Base-by-base conservation (phyloP, 2,888 invertebrate species). In the Coelogynopora nodosa region DNA sequence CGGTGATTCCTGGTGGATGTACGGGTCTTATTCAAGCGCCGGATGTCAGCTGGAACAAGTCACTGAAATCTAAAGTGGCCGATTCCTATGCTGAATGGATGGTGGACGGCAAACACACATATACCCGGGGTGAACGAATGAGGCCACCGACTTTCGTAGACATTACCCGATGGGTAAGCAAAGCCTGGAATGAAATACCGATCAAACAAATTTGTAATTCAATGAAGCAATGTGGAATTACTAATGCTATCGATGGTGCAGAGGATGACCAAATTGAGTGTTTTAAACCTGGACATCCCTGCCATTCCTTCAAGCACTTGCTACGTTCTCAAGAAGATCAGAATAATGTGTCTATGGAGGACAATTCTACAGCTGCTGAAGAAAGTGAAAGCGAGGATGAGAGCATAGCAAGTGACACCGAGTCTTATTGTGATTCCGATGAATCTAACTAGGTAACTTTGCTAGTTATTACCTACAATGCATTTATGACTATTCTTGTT, bases 1-100 rank as follows among this genome's bases (percentile, higher is more conserved):
- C 87, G 1, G 85, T 88, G 10, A 30, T 89, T 1, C 89, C 89
- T 0, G 89, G 89, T 0, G 88, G 89, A 0, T 89, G 87, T 67
- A 89, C 89, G 1, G 74, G 82, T 13, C 86, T 88, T 18, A 29
- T 89, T n/a, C 89, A 89, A 80, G 86, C 88, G 0, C 88, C 88
- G n/a, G 88, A 88, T 28, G 88, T 88, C 18, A 88, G 67, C 29
- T 88, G 88, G 88, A 88, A 88, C 31, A 82, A 74, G 28, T 88
- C 88, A 13, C 88, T 88, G 18, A 88, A 88, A 28, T n/a, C 88
- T 13, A 67, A 30, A 18, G 1, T 88, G 30, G 67, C 67, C 0
- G 26, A 86, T 18, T 30, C 1, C 1, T 87, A 87, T 29, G 67
- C 85, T n/a, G 88, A 88, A 18, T 86, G 86, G 86, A 18, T 86